Evolutionary conservation across 2,113 vertebrate genomes (phyloP).

Genomic region (Vulpes ferrilata): DNA sequence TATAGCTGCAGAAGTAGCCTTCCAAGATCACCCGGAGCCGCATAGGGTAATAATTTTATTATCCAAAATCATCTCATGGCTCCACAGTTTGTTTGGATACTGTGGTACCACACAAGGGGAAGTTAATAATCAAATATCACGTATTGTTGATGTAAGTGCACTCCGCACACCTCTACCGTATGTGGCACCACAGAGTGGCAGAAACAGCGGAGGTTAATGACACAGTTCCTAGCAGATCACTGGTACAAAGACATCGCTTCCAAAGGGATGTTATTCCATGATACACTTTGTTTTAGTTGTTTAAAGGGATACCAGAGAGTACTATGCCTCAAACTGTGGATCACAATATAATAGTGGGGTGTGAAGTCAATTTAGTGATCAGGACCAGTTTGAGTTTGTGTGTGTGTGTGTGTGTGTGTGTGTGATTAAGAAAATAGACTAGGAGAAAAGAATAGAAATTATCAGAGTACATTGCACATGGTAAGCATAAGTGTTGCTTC

Average conservation of each 20-base stretch:
- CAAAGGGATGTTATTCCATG: background rate
- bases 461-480: background rate
- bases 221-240: fast-evolving
- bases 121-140: fast-evolving
- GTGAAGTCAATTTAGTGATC: background rate
- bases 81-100: background rate
- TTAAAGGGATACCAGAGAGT: background rate
- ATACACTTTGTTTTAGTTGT: background rate
- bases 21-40: background rate
- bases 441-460: background rate
- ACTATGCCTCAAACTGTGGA: background rate
- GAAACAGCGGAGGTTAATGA: fast-evolving
- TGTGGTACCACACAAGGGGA: background rate
- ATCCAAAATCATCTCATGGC: background rate
- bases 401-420: background rate
- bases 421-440: background rate
- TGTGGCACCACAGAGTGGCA: fast-evolving
- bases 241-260: background rate
- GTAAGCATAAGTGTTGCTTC: background rate
- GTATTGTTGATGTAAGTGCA: too few species aligned
- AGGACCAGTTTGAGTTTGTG: background rate
- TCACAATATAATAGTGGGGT: too few species aligned
- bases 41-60: background rate
- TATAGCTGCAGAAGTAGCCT: background rate
- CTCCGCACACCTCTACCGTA: fast-evolving